Percentiles rank a stretch among this genome's conserved stretches.
phyloP scores from a whole-genome alignment of 37 sponge, comb jelly and placozoan species.

The Geodia barretti region DNA sequence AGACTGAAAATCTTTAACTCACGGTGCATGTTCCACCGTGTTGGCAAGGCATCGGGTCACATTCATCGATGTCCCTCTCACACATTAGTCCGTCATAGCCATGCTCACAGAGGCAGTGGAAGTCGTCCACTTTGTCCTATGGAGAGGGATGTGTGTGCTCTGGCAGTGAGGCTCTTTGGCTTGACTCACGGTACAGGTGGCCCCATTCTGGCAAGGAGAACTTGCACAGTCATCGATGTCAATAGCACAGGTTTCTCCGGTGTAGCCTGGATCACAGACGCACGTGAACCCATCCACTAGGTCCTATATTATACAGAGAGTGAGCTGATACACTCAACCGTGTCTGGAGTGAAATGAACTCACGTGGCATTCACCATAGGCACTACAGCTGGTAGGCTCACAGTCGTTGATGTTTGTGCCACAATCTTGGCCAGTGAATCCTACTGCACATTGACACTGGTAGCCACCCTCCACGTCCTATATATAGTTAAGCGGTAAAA shows the following conservation, averaged over 20 bases:
- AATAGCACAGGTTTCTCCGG: neutral
- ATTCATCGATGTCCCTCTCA: slow-evolving; percentile 44
- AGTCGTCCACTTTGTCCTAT: slow-evolving; percentile 36
- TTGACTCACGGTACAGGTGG: slow-evolving; percentile 28
- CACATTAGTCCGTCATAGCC: slow-evolving; percentile 51
- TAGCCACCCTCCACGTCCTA: neutral
- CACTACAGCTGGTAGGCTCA: neutral
- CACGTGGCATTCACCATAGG: neutral
- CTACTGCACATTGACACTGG: neutral
- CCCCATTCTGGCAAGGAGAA: slow-evolving; percentile 14
- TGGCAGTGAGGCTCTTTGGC: neutral
- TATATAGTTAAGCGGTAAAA: too few species aligned
- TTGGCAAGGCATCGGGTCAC: slow-evolving; percentile 38
- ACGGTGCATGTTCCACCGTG: slow-evolving; percentile 38
- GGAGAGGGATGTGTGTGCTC: neutral
- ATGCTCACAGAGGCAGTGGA: slow-evolving; percentile 23
- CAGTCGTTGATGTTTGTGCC: slow-evolving; percentile 12
- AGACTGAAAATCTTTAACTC: neutral
- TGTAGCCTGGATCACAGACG: neutral
- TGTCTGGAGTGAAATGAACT: too few species aligned
- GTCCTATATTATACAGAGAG: too few species aligned
- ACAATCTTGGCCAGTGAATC: slow-evolving; percentile 1
- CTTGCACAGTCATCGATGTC: slow-evolving; percentile 18
- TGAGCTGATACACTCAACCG: too few species aligned
- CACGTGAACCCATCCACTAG: neutral